Conservation (phyloP, 2,113 vertebrate genomes). For the Lota lota region DNA sequence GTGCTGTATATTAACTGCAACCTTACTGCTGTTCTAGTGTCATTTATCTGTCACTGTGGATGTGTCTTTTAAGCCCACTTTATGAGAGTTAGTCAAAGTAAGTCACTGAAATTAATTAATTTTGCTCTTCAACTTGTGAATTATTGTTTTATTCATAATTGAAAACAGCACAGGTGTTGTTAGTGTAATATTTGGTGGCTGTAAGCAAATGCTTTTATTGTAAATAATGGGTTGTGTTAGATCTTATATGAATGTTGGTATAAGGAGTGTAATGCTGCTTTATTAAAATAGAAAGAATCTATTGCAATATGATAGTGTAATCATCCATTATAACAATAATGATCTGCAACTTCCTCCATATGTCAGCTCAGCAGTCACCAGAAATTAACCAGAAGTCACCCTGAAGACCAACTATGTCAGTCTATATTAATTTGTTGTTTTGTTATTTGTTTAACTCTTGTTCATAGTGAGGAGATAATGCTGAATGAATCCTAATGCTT, state of each 20-base stretch:
- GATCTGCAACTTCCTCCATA: too few relatives aligned
- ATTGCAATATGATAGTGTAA: too few relatives aligned
- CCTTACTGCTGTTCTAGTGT: conserved; percentile 45
- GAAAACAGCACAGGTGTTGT: background rate
- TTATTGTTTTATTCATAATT: background rate
- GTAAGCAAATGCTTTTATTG: background rate
- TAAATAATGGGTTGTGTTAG: conserved; percentile 3
- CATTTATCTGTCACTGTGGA: conserved; percentile 41
- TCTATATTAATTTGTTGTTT: too few relatives aligned
- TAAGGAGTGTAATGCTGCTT: background rate
- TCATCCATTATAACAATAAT: too few relatives aligned
- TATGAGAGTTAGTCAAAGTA: conserved; percentile 28
- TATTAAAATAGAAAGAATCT: too few relatives aligned
- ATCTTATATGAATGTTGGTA: background rate
- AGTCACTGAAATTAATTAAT: conserved; percentile 24
- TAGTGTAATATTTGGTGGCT: background rate
- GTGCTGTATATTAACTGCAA: conserved; percentile 63
- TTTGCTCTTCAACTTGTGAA: conserved; percentile 21
- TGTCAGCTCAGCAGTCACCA: too few relatives aligned
- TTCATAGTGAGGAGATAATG: conserved; percentile 19
- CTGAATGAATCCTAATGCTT: background rate
- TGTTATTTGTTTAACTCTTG: conserved; percentile 1
- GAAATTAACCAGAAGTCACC: too few relatives aligned
- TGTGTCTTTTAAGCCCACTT: conserved; percentile 36
- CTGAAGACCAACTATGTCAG: too few relatives aligned